phyloP scores from a whole-genome alignment of 2,888 invertebrate genomes.

The Acholoe squamosa region DNA sequence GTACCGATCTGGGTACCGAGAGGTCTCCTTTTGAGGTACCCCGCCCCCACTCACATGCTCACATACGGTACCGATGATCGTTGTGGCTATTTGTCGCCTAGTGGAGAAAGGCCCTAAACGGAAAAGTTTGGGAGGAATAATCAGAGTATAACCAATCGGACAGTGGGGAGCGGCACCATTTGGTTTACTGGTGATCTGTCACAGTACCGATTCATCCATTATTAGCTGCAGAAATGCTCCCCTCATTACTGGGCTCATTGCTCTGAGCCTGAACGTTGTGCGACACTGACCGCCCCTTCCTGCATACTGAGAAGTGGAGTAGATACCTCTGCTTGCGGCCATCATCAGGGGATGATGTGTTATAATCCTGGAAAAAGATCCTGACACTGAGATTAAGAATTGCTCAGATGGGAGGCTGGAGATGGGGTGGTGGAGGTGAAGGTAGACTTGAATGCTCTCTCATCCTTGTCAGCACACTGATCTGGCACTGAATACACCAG shows the following conservation, averaged over 20 bases:
- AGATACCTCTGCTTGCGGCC: conserved; percentile 3
- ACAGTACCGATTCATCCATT: conserved; percentile 33
- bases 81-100: too few species aligned
- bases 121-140: not conserved
- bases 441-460: not conserved
- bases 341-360: not conserved
- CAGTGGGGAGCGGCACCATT: conserved; percentile 28
- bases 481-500: not conserved
- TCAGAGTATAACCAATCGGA: not conserved
- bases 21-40: too few species aligned
- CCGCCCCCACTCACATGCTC: too few species aligned
- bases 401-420: not conserved
- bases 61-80: too few species aligned
- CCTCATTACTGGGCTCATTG: not conserved
- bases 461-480: not conserved
- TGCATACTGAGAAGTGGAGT: not conserved
- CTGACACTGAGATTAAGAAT: not conserved
- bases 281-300: not conserved
- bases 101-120: too few species aligned
- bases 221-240: conserved; percentile 42
- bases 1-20: too few species aligned
- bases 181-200: conserved; percentile 41
- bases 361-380: not conserved
- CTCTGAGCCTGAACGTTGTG: not conserved
- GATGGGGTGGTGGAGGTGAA: not conserved